These are phyloP conservation scores for Camponotus pennsylvanicus DNA, from an alignment of 1,140 invertebrate species.

Conservation along the genomic window DNA sequence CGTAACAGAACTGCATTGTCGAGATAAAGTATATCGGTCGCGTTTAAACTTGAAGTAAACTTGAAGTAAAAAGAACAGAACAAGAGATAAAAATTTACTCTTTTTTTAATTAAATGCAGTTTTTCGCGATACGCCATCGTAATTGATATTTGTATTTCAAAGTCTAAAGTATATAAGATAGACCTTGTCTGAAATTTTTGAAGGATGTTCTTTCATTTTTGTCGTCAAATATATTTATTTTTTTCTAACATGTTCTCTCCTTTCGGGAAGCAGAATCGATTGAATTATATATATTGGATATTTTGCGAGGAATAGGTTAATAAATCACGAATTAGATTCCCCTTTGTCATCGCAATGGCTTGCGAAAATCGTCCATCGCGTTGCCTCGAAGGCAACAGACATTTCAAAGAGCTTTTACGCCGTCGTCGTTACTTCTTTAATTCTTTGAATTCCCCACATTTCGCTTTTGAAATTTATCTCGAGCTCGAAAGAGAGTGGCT, in stretches of 20 bases:
- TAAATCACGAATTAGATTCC: conserved; percentile 31
- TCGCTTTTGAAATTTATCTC: conserved; percentile 47
- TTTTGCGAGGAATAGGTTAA: not conserved
- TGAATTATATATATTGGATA: conserved; percentile 10
- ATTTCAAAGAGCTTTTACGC: not conserved
- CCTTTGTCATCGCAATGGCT: conserved; percentile 8
- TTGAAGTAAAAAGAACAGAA: not conserved
- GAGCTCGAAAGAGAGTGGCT: conserved; percentile 47
- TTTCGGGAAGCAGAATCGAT: not conserved
- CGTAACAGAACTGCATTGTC: not conserved
- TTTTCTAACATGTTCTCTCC: not conserved
- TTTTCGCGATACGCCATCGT: not conserved
- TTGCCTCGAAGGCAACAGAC: conserved; percentile 9
- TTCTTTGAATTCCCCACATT: not conserved
- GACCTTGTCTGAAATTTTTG: not conserved
- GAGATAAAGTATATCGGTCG: not conserved
- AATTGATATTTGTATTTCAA: not conserved
- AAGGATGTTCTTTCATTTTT: not conserved
- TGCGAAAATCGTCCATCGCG: not conserved
- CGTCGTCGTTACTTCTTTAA: conserved; percentile 43
- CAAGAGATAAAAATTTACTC: not conserved
- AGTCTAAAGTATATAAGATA: not conserved
- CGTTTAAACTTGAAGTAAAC: not conserved
- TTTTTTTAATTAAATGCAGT: not conserved
- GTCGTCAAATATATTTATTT: not conserved